Base-by-base conservation (phyloP, 2,113 vertebrate genomes). In the Calonectris borealis region DNA sequence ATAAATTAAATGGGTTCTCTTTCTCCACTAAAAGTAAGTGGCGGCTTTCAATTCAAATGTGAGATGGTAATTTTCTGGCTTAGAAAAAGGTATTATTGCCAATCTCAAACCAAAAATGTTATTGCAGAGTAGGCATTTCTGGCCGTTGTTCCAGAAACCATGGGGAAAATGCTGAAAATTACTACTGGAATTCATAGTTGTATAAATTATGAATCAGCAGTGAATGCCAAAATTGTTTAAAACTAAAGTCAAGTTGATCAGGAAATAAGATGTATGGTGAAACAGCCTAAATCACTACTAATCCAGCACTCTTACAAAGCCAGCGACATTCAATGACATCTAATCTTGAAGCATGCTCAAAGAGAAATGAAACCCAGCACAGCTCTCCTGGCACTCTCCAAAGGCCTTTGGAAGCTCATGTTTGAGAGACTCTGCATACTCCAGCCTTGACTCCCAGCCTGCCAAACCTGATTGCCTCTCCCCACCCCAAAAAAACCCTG, bases 241-340 rank as follows among this genome's bases (percentile, higher is more conserved):
- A 91, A 79, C 24, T 54, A 51, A 29, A 81, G 79, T 78, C 55
- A 42, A 40, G 38, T 58, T 89, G 40, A 80, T 62, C 58, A 83
- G 46, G 32, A 93, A 94, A 65, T 58, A 86, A 89, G n/a, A 79
- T 9, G 12, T 38, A 86, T 31, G 46, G 61, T 87, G 32, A 89
- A 95, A 76, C 48, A 92, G 36, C 52, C 61, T 79, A 72, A 95
- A 94, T 91, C 77, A 70, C 78, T 76, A 72, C 70, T 79, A 75
- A 92, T 79, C 88, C 83, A 89, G 72, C 34, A 69, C 44, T 64
- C 38, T 55, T 60, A 87, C 13, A 72, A 73, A 92, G 77, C 34
- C 91, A 92, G 57, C 17, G 90, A 58, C 64, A 44, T 78, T 75
- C 70, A 83, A 5, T n/a, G 57, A n/a, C 58, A 80, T 42, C 75